These are phyloP conservation scores for Siphlonurus alternatus DNA, from an alignment of 2,888 invertebrate genomes.

Conservation along the genomic window DNA sequence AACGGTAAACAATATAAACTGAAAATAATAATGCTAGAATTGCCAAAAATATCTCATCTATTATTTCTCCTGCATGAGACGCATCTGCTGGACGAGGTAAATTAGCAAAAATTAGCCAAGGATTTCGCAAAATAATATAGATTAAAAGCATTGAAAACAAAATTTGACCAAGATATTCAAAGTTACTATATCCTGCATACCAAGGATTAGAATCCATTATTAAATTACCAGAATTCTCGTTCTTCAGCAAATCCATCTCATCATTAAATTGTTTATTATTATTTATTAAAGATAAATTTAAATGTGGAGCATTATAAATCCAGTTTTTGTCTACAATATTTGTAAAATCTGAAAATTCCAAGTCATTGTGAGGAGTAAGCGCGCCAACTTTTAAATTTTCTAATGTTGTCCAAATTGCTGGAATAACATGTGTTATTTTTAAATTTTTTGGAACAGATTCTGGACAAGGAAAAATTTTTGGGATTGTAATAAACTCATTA, in stretches of 20 bases:
- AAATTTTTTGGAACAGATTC: neutral
- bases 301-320: neutral
- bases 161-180: neutral
- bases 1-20: no score
- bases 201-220: neutral
- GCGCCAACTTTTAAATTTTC: neutral
- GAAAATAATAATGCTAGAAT: no score
- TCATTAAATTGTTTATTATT: neutral
- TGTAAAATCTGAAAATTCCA: neutral
- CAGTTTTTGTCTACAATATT: neutral
- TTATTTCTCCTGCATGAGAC: no score
- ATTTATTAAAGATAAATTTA: neutral
- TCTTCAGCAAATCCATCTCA: no score
- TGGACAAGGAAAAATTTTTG: neutral
- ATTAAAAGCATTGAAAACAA: neutral
- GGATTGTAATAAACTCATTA: neutral
- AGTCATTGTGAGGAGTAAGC: neutral
- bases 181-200: neutral
- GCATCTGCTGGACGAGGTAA: no score
- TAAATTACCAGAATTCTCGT: no score
- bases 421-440: neutral
- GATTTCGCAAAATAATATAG: neutral
- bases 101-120: neutral
- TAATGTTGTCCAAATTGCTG: neutral
- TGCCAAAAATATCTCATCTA: no score